Percentiles rank a stretch among this genome's conserved stretches.
Evolutionary conservation across 2,113 vertebrate genomes (phyloP).

Genomic region (Prolemur simus): DNA sequence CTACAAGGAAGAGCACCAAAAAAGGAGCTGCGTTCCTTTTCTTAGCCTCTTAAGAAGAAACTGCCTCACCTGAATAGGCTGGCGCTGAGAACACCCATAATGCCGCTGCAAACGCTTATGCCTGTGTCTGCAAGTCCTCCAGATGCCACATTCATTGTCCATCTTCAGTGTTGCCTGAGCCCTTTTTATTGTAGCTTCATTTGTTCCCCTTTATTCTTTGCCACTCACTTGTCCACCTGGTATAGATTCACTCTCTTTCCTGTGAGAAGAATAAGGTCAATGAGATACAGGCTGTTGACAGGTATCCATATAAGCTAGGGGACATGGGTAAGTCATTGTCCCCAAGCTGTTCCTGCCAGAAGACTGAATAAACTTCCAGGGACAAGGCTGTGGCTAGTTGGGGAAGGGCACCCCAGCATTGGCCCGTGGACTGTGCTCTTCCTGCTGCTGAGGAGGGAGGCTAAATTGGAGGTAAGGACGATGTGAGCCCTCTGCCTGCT

Average conservation of each 20-base stretch:
- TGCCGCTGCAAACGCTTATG: not conserved
- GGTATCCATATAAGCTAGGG: not conserved
- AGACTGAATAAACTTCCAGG: not conserved
- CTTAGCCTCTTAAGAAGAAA: constrained; percentile 14
- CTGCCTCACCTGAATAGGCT: not conserved
- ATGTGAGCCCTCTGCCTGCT: not conserved
- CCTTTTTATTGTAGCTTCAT: not conserved
- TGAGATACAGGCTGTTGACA: not conserved
- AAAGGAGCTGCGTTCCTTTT: not conserved
- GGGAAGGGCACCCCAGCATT: not conserved
- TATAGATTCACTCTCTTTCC: not conserved
- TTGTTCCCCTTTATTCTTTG: not conserved
- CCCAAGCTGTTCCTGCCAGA: not conserved
- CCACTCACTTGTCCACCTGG: not conserved
- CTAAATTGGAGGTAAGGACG: not conserved
- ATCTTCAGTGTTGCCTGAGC: not conserved
- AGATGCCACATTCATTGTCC: not conserved
- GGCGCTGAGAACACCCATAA: too few relatives aligned
- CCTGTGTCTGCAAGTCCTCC: not conserved
- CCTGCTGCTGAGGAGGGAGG: not conserved
- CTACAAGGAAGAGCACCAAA: not conserved
- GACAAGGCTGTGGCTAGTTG: not conserved
- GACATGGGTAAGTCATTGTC: not conserved
- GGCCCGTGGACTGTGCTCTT: rapidly evolving
- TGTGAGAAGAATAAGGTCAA: not conserved